Percentiles rank a stretch among this genome's conserved stretches.
Evolutionary conservation across 2,113 vertebrate genomes (phyloP).

Genomic region (Siniperca chuatsi): DNA sequence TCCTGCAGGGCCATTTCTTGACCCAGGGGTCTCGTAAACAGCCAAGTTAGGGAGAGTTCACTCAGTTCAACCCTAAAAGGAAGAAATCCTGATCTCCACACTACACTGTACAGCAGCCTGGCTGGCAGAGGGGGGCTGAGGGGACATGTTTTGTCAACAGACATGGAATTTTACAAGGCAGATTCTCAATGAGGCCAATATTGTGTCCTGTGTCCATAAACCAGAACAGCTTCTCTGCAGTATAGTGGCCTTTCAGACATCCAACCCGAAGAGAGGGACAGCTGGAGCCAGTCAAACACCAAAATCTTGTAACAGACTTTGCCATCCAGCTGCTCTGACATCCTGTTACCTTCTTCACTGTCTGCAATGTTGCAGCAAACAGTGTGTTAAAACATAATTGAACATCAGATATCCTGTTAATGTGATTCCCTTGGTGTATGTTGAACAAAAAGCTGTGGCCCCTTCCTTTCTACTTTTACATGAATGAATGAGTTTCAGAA

Average conservation of each 20-base stretch:
- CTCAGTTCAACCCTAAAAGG: too few relatives aligned
- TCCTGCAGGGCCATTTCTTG: too few relatives aligned
- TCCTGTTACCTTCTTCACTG: not conserved
- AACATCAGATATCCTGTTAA: not conserved
- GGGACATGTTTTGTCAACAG: constrained; percentile 49
- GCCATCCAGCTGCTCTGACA: not conserved
- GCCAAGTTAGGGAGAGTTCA: too few relatives aligned
- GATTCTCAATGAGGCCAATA: not conserved
- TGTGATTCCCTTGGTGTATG: not conserved
- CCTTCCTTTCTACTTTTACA: not conserved
- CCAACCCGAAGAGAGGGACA: not conserved
- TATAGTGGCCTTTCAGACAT: not conserved
- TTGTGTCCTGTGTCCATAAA: constrained; percentile 22
- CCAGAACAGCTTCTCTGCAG: not conserved
- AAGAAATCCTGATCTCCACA: too few relatives aligned
- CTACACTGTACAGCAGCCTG: constrained; percentile 4
- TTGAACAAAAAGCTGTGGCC: not conserved
- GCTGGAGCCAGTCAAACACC: not conserved
- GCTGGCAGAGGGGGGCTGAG: not conserved
- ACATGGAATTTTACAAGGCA: constrained; percentile 49
- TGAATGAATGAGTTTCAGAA: not conserved
- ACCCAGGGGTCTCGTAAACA: too few relatives aligned
- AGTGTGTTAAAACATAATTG: not conserved
- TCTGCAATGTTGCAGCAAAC: not conserved
- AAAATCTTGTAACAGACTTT: not conserved